Percentiles rank a stretch among this genome's conserved stretches.
phyloP scores from a whole-genome alignment of 2,113 vertebrate genomes.

The Chaetodon trifascialis region DNA sequence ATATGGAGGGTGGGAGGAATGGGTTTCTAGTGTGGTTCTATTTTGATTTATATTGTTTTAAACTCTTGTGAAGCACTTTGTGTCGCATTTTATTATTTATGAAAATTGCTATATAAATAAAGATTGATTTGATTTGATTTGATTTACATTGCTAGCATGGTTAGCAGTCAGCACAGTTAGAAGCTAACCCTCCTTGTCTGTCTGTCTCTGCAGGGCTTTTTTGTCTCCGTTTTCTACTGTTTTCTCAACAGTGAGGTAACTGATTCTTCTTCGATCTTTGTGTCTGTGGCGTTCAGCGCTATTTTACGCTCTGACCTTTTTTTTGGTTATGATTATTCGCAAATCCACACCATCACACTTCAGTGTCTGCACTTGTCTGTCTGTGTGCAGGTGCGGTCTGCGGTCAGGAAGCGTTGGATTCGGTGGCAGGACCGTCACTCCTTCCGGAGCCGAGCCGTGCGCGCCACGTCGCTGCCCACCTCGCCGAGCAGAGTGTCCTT shows the following conservation, averaged over 20 bases:
- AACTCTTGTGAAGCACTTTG: too few relatives aligned
- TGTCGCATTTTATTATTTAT: too few relatives aligned
- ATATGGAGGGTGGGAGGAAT: too few relatives aligned
- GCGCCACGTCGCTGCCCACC: constrained; percentile 58
- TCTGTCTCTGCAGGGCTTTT: constrained; percentile 60
- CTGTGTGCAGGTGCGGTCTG: constrained; percentile 51
- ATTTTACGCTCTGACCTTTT: not conserved
- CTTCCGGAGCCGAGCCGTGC: constrained; percentile 52
- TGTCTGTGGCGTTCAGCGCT: not conserved
- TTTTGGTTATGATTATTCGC: not conserved
- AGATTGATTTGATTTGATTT: too few relatives aligned
- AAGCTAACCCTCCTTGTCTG: not conserved
- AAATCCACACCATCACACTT: too few relatives aligned
- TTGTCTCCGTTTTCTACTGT: constrained; percentile 70
- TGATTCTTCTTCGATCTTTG: not conserved
- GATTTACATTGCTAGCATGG: not conserved
- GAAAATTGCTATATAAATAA: too few relatives aligned
- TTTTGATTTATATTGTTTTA: too few relatives aligned
- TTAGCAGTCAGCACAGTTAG: not conserved
- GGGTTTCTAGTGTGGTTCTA: too few relatives aligned
- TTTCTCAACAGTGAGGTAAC: constrained; percentile 69
- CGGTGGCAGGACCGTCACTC: constrained; percentile 69
- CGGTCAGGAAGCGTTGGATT: constrained; percentile 61
- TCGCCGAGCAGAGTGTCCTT: constrained; percentile 65
- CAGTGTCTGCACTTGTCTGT: not conserved